A percentile compares a stretch with the other conserved stretches of the same genome.
These are phyloP conservation scores for Delphinus delphis DNA, from an alignment of 2,113 vertebrate species.

Conservation along the genomic window DNA sequence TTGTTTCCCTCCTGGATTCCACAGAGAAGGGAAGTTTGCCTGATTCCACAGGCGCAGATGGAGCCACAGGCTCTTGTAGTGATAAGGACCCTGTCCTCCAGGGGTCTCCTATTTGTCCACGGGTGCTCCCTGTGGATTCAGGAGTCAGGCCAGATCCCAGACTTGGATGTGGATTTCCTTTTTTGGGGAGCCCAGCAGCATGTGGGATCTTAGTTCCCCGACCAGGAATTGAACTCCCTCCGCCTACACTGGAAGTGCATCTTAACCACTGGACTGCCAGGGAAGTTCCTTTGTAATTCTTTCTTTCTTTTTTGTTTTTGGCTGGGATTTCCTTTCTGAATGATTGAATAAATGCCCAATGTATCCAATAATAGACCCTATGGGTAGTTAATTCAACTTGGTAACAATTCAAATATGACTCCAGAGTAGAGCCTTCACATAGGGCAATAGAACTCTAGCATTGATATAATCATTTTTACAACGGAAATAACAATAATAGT, in stretches of 20 bases:
- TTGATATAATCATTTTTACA: background rate
- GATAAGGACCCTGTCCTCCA: background rate
- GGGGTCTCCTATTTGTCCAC: background rate
- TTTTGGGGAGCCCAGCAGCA: no score
- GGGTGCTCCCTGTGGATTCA: background rate
- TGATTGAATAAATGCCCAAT: background rate
- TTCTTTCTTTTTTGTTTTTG: no score
- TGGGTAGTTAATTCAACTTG: background rate
- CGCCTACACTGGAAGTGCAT: no score
- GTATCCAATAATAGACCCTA: background rate
- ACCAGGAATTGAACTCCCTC: no score
- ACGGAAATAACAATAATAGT: background rate
- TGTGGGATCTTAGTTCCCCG: no score
- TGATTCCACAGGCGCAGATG: conserved; percentile 62
- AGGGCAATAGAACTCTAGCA: background rate
- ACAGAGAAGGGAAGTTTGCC: background rate
- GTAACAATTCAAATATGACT: background rate
- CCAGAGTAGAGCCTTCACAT: background rate
- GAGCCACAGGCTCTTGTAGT: background rate
- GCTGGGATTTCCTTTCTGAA: background rate
- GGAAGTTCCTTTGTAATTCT: no score
- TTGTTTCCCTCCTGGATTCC: conserved; percentile 30
- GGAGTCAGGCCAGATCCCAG: background rate
- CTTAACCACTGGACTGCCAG: no score
- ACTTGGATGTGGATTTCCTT: background rate